Evolutionary conservation across 2,888 invertebrate species (phyloP), one percentile per base, ranked within the genome.

Genomic region (Ornithoptera priamus): DNA sequence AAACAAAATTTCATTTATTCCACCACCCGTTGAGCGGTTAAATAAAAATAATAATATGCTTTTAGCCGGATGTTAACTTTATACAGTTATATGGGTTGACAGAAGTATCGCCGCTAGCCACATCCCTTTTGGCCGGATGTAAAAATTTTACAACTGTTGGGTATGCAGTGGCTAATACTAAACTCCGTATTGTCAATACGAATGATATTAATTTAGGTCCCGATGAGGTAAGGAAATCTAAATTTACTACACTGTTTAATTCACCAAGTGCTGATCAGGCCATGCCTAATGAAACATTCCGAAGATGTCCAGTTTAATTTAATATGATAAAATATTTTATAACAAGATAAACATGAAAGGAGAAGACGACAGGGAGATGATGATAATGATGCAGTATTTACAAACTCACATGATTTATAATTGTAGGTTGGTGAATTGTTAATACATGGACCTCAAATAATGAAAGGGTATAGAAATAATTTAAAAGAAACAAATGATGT

Each of bases 361-460:
- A 15, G 17, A 46, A 46, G 1, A 46, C 1, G 46, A 15, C 12
- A 46, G 46, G 15, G 3, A 46, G 15, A 46, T 46, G 46, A 46
- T 46, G 12, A 46, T 22, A 22, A 22, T 46, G 46, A 30, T 30
- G 15, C 53, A 56, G n/a, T 15, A 56, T n/a, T 58, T 58, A 50
- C 36, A 36, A 22, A 22, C n/a, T 10, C 8, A 22, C 24, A 24
- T 17, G 24, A 24, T 59, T 17, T 50, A 17, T 56, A 63, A 36
- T 69, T 69, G 24, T 39, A 88, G 88, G 73, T 84, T 59, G 88
- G 88, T 57, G 87, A 88, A 74, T 75, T 88, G 10, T 73, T 80
- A 1, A 79, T 87, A 50, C 77, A 81, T 71, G 97, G 97, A 0
- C 96, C 96, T 0, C 96, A 96, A 83, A 93, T 96, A 0, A 97